These are phyloP conservation scores for Arenaria interpres DNA, from an alignment of 2,113 vertebrate genomes.

Conservation along the genomic window DNA sequence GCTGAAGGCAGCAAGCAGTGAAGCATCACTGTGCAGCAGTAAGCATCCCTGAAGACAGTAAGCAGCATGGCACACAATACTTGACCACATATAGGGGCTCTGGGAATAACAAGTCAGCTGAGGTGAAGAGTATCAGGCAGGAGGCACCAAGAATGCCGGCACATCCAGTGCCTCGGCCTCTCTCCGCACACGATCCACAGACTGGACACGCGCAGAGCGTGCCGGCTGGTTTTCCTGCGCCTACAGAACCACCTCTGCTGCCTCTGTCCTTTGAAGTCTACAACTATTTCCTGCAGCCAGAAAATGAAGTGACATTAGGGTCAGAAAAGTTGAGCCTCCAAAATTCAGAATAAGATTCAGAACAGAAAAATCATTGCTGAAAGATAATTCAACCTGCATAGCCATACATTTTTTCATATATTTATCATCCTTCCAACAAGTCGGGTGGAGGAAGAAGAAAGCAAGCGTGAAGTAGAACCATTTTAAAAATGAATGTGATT, in stretches of 20 bases:
- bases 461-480: background rate
- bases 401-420: background rate
- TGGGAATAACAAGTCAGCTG: background rate
- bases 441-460: background rate
- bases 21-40: no score
- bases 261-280: background rate
- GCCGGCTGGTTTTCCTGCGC: background rate
- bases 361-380: constrained; percentile 6
- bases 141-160: rapidly evolving
- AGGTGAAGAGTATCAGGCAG: background rate
- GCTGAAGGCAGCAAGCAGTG: background rate
- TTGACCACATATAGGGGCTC: rapidly evolving
- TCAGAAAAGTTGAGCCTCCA: constrained; percentile 25
- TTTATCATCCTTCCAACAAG: background rate
- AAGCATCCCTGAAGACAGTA: background rate
- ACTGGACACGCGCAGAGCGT: background rate
- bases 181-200: background rate
- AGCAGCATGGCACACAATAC: rapidly evolving
- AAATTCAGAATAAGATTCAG: constrained; percentile 27
- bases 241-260: background rate
- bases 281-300: background rate
- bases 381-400: constrained; percentile 39
- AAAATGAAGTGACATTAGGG: constrained; percentile 12
- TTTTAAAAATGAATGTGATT: constrained; percentile 16
- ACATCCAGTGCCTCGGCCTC: background rate